Evolutionary conservation across 2,888 invertebrate species (phyloP).

Genomic region (Chrysomela aeneicollis): DNA sequence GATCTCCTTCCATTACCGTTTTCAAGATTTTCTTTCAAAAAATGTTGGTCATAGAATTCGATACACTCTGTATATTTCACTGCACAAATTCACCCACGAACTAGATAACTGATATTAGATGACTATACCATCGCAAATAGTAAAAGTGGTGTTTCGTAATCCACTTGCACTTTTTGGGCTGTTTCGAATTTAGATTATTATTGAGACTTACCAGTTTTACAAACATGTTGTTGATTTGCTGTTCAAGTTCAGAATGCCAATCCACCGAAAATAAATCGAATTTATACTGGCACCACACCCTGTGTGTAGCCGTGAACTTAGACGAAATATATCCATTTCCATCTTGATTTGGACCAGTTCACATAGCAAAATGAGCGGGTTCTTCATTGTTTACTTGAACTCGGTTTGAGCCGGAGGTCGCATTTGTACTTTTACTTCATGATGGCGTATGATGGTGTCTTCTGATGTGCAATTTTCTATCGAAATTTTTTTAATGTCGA

Average conservation of each 20-base stretch:
- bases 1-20: background rate
- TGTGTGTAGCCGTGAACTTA: conserved; percentile 53
- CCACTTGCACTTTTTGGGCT: background rate
- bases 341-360: conserved; percentile 18
- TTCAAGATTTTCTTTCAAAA: background rate
- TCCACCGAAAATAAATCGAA: conserved; percentile 53
- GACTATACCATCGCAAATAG: background rate
- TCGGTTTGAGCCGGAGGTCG: background rate
- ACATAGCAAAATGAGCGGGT: conserved; percentile 8
- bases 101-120: too few relatives aligned
- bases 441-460: conserved; percentile 5
- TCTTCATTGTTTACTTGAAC: conserved; percentile 19
- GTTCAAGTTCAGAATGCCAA: conserved; percentile 54
- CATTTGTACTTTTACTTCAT: conserved; percentile 17
- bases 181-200: too few relatives aligned
- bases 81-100: background rate
- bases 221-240: conserved; percentile 58
- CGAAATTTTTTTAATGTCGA: too few relatives aligned
- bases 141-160: background rate
- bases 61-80: background rate
- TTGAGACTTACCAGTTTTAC: conserved; percentile 59
- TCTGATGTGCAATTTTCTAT: too few relatives aligned
- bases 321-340: conserved; percentile 29
- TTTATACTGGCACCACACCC: conserved; percentile 59
- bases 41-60: too few relatives aligned